A percentile compares a stretch with the other conserved stretches of the same genome.
These are phyloP conservation scores for Caenorhabditis remanei DNA, from an alignment of 1,140 invertebrate species.

Conservation along the genomic window DNA sequence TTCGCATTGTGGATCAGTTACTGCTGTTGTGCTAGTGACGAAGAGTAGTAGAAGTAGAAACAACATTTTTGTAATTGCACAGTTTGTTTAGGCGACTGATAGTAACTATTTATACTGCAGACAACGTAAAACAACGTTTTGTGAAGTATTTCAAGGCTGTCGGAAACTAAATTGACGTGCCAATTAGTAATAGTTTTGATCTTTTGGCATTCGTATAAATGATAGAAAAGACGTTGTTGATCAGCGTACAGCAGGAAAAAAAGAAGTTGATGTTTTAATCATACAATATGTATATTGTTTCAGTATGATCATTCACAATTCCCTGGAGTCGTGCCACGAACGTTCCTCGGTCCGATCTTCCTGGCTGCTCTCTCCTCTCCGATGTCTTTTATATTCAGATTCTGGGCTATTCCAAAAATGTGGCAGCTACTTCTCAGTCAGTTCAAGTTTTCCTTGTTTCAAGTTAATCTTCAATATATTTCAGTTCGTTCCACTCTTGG, in stretches of 20 bases:
- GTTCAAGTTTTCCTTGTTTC: slow-evolving; percentile 69
- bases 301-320: slow-evolving; percentile 98
- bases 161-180: not conserved
- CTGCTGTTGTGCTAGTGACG: not conserved
- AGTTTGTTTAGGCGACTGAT: not conserved
- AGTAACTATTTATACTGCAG: not conserved
- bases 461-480: slow-evolving; percentile 57
- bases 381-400: slow-evolving; percentile 83
- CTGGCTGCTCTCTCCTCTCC: slow-evolving; percentile 86
- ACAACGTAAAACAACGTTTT: not conserved
- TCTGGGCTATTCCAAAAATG: slow-evolving; percentile 87
- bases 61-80: not conserved
- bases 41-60: not conserved
- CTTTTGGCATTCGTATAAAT: not conserved
- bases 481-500: slow-evolving; percentile 88
- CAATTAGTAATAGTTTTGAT: not conserved
- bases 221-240: not conserved
- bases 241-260: not conserved
- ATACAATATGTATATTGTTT: slow-evolving; percentile 66
- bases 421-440: slow-evolving; percentile 91
- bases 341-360: slow-evolving; percentile 87
- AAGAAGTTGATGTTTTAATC: not conserved
- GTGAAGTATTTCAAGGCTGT: not conserved
- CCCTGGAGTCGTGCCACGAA: slow-evolving; percentile 96
- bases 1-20: not conserved